Base-by-base conservation (phyloP, 2,113 vertebrate species). In the Periophthalmus modestus region DNA sequence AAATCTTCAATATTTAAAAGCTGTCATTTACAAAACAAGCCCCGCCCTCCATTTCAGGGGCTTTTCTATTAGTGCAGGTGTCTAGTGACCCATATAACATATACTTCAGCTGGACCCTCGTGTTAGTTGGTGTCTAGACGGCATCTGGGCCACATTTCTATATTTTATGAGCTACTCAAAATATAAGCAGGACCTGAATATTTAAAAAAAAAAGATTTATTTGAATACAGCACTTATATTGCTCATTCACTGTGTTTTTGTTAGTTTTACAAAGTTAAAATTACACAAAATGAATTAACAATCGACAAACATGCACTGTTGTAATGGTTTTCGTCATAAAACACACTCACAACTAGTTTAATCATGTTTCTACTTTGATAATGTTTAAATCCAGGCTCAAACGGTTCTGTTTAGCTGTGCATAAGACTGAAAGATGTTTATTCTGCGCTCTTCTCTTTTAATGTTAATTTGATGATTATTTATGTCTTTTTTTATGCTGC, bases 111-210 rank as follows among this genome's bases (percentile, higher is more conserved):
- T 67, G 66, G 66, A 24, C 66, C 39, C 28, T 13, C n/a, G 14
- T 24, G n/a, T 48, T 24, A 67, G 13, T 43, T 47, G 21, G 66
- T 67, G 66, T 67, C 66, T 67, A 67, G 43, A 67, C 66, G 48
- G 39, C 43, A 67, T 67, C 66, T 67, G 66, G 65, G 46, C 14
- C 39, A 67, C 14, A 67, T 67, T 67, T 67, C 39, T 16, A 67
- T 67, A 67, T 48, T 47, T 48, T 67, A 67, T 67, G 66, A 48
- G 39, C 23, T 23, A 7, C 21, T 47, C 33, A 46, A 39, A 66
- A 43, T 66, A 24, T 23, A 28, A 59, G 21, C 13, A 59, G 21
- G 1, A 12, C 54, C 23, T 24, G 57, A 59, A 28, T 5, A 28
- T 62, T 34, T 34, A 33, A 62, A 34, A 34, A 10, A 34, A 28